These are phyloP conservation scores for Calephelis virginiensis DNA, from an alignment of 1,140 invertebrate genomes.

Conservation along the genomic window DNA sequence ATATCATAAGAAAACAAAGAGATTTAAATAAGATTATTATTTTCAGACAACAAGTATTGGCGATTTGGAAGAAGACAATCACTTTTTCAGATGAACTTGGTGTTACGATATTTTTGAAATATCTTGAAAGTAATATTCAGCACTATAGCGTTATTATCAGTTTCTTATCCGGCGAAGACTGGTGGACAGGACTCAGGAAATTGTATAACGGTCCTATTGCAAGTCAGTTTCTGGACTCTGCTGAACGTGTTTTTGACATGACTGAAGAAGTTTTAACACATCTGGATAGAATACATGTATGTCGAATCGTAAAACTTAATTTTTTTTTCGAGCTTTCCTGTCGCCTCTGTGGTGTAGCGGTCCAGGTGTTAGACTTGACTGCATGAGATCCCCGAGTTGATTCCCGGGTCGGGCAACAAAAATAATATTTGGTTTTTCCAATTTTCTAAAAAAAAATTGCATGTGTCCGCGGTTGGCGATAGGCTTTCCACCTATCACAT, in stretches of 20 bases:
- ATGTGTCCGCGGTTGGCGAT: too few relatives aligned
- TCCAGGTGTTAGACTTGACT: too few relatives aligned
- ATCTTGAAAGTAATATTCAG: slow-evolving; percentile 55
- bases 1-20: too few relatives aligned
- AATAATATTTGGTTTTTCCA: too few relatives aligned
- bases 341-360: too few relatives aligned
- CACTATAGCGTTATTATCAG: slow-evolving; percentile 51
- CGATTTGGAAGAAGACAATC: slow-evolving; percentile 42
- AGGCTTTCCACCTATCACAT: too few relatives aligned
- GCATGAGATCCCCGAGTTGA: too few relatives aligned
- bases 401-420: too few relatives aligned
- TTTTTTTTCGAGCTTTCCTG: too few relatives aligned
- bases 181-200: slow-evolving; percentile 57
- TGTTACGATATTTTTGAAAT: slow-evolving; percentile 61
- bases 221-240: slow-evolving; percentile 45
- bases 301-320: slow-evolving; percentile 22
- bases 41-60: slow-evolving; percentile 49
- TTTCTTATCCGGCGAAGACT: slow-evolving; percentile 62
- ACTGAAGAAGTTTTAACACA: slow-evolving; percentile 57
- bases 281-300: slow-evolving; percentile 67
- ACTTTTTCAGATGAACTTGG: slow-evolving; percentile 59
- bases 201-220: slow-evolving; percentile 54
- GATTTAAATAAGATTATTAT: too few relatives aligned
- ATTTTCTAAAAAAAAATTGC: too few relatives aligned
- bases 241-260: slow-evolving; percentile 60